Evolutionary conservation across 2,888 invertebrate genomes (phyloP), one percentile per base, ranked within the genome.

Genomic region (Amphiduros pacificus): DNA sequence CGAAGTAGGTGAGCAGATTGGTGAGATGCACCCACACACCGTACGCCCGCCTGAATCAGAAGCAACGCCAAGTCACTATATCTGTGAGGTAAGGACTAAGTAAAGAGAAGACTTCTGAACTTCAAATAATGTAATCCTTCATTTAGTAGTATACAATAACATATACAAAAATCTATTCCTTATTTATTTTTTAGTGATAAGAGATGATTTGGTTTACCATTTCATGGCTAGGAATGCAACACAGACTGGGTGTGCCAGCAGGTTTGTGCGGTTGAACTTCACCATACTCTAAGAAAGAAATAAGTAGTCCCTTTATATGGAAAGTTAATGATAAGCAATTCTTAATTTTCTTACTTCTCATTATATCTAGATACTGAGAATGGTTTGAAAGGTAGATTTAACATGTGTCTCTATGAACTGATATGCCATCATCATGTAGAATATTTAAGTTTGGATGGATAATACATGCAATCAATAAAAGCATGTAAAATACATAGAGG

Each of bases 1-100:
- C 86, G 66, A 89, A 87, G 83, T 93, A 93, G 71, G 93, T 86
- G 3, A 92, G 82, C 32, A 93, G 85, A 80, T 92, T 90, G 1
- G 89, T 87, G 55, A 91, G 77, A 78, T 93, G 92, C 75, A 92
- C 90, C 83, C 92, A 92, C 84, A 92, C 91, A 56, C 93, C 93
- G 77, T 93, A 93, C 0, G 91, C 91, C 50, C 72, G 68, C 82
- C 82, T 82, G 65, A 60, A 76, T 67, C 2, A 88, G 61, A 49
- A n/a, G n/a, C n/a, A n/a, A n/a, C n/a, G n/a, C n/a, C n/a, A n/a
- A n/a, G n/a, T n/a, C n/a, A n/a, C n/a, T n/a, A n/a, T n/a, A n/a
- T n/a, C n/a, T n/a, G n/a, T n/a, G n/a, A n/a, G 14, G 24, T 26
- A 55, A 32, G 36, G 36, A 11, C 14, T 11, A 11, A 36, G 9